phyloP scores from a whole-genome alignment of 2,888 invertebrate genomes.

The Athripsodes cinereus region DNA sequence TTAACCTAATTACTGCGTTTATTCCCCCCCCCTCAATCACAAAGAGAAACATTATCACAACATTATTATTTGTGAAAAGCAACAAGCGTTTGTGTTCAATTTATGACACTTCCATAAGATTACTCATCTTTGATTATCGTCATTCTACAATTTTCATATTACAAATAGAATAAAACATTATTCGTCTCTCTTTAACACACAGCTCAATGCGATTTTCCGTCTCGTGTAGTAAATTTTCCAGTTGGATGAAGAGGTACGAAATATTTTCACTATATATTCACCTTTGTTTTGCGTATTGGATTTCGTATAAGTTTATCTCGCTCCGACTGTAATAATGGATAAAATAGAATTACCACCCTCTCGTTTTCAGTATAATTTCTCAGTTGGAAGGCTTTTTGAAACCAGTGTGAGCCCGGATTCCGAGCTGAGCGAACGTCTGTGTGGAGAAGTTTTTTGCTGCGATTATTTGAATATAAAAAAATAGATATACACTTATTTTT shows the following conservation, averaged over 20 bases:
- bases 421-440: neutral
- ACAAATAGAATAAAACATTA: neutral
- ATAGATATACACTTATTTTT: neutral
- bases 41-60: no score
- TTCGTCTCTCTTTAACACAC: neutral
- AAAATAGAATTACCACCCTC: neutral
- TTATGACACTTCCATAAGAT: neutral
- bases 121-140: neutral
- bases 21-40: no score
- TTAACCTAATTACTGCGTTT: no score
- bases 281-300: neutral
- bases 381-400: neutral
- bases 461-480: neutral
- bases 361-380: neutral
- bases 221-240: neutral
- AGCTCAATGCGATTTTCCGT: neutral
- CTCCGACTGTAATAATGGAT: neutral
- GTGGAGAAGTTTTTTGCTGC: neutral
- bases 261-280: neutral
- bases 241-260: neutral
- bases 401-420: neutral
- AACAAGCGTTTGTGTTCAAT: no score
- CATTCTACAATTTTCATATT: neutral
- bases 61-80: no score
- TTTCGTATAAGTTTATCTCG: neutral